phyloP scores from a whole-genome alignment of 2,113 vertebrate genomes.

The Psettodes erumei region DNA sequence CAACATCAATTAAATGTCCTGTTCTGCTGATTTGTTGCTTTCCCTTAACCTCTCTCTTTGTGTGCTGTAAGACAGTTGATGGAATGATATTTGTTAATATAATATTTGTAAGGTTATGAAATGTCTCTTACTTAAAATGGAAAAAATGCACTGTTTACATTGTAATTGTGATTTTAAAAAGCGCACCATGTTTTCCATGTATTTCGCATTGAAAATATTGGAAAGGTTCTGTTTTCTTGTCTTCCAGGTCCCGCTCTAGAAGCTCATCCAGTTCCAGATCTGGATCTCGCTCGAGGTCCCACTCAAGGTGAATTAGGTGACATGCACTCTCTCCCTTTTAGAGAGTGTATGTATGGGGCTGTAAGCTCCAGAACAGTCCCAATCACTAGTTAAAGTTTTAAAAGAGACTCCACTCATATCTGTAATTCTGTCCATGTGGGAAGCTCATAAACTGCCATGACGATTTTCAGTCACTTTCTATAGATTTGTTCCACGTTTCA shows the following conservation, averaged over 20 bases:
- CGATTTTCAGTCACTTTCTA: background rate
- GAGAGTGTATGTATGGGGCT: slow-evolving; percentile 84
- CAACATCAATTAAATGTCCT: slow-evolving; percentile 57
- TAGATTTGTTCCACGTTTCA: background rate
- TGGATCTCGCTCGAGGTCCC: slow-evolving; percentile 96
- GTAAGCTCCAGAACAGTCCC: slow-evolving; percentile 53
- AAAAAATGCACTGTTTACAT: slow-evolving; percentile 2
- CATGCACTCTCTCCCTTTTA: slow-evolving; percentile 87
- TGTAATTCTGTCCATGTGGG: background rate
- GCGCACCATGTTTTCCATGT: background rate
- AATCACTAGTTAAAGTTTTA: slow-evolving; percentile 43
- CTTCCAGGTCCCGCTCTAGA: slow-evolving; percentile 97
- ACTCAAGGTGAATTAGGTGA: slow-evolving; percentile 99
- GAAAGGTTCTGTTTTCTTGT: slow-evolving; percentile 78
- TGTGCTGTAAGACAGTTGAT: slow-evolving; percentile 22
- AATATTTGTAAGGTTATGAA: background rate
- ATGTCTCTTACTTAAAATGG: background rate
- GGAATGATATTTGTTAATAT: background rate
- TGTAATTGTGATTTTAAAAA: background rate
- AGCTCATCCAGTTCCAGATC: slow-evolving; percentile 98
- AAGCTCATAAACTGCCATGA: background rate
- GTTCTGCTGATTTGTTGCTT: slow-evolving; percentile 51
- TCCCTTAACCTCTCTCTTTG: slow-evolving; percentile 14
- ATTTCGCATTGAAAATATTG: slow-evolving; percentile 72
- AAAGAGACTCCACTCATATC: no score